Base-by-base conservation (phyloP, 2,888 invertebrate species). In the Cyclophora albipunctata region DNA sequence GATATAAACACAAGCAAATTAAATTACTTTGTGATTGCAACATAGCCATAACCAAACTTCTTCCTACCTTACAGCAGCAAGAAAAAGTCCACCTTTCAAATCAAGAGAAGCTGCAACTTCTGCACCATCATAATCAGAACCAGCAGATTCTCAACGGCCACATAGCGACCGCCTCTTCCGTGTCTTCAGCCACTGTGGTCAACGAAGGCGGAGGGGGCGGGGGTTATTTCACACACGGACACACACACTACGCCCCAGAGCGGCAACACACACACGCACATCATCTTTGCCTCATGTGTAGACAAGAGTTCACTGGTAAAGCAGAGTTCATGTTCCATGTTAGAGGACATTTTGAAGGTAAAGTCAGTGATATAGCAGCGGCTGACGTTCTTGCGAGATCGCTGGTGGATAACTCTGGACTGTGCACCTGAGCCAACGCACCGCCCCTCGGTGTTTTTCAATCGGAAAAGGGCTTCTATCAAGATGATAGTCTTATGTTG, bases 311-410 rank as follows among this genome's bases (percentile, higher is more conserved):
- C 71, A 90, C 90, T 20, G 90, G 92, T 7, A 91, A 92, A 71
- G 90, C 92, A 0, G 92, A 93, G 69, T 92, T 92, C 69, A 92
- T 92, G 91, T 91, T 92, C 75, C 92, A 93, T 67, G 91, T 93
- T 7, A 80, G 92, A 59, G 91, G 91, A 33, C 92, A 93, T 66
- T 92, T 92, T 60, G 92, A 92, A 64, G 89, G 89, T 4, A 90
- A 87, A 71, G 88, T 88, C 62, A 84, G 79, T 47, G 89, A 89
- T 58, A 85, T 90, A 46, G 85, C 90, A 2, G 89, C 90, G 1
- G 90, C 90, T 2, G 90, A 90, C 49, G 88, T 87, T 53, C 69
- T 90, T 44, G 89, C 90, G 41, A 75, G 90, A 53, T 89, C 89
- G 5, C 67, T 90, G 48, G 90, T 90, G 53, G 90, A 90, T 61